Percentiles rank a stretch among this genome's conserved stretches.
Conservation (phyloP, 2,797 vertebrate genomes). For the Mastacembelus armatus region DNA sequence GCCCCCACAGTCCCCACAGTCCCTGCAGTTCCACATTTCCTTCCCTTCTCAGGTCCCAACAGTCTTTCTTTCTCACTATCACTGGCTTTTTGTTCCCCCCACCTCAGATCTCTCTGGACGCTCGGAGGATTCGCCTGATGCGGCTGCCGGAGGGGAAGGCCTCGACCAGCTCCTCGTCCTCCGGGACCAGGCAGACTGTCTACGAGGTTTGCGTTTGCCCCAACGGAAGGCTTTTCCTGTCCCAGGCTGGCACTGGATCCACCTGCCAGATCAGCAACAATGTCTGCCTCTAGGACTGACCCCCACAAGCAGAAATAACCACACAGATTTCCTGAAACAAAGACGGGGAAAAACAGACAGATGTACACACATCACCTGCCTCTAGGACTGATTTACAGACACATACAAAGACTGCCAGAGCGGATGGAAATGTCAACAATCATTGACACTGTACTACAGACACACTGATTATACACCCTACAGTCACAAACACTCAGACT, state of each 20-base stretch:
- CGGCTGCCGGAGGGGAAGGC: conserved; percentile 92
- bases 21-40: neutral
- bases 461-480: conserved; percentile 26
- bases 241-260: conserved; percentile 92
- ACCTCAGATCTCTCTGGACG: conserved; percentile 92
- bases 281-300: conserved; percentile 91
- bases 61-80: neutral
- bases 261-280: conserved; percentile 97
- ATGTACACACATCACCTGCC: conserved; percentile 46
- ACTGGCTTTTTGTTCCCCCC: conserved; percentile 8
- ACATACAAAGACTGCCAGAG: conserved; percentile 51
- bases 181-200: conserved; percentile 91
- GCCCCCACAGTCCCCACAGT: too few relatives aligned
- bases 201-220: conserved; percentile 97
- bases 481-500: conserved; percentile 37
- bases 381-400: conserved; percentile 44
- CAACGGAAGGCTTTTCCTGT: conserved; percentile 95
- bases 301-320: conserved; percentile 16
- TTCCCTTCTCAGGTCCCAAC: neutral
- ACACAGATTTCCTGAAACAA: conserved; percentile 13
- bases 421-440: conserved; percentile 38
- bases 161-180: conserved; percentile 80
- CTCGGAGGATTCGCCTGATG: conserved; percentile 92
- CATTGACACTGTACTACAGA: conserved; percentile 44
- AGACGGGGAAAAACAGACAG: conserved; percentile 26